Base-by-base conservation (phyloP, 1,140 invertebrate species). In the Hylyphantes graminicola region DNA sequence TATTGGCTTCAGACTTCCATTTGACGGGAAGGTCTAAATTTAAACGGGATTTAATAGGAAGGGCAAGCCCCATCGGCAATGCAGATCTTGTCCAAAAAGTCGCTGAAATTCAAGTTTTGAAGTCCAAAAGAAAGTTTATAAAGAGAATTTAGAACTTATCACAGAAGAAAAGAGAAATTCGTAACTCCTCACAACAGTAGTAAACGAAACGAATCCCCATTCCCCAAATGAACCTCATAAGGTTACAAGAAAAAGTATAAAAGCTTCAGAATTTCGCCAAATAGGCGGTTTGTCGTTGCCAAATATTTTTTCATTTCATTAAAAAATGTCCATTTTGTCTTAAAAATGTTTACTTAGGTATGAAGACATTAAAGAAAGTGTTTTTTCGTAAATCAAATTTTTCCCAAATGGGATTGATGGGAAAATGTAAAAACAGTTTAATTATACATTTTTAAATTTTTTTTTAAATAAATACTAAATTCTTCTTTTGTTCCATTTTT, bases 1-100 rank as follows among this genome's bases (percentile, higher is more conserved):
- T 51, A 17, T 17, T 74, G 5, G 59, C 61, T 53, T 83, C 80
- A 65, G 53, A 55, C 72, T 83, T 75, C 61, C 80, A 83, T 67
- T 51, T 54, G 51, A 64, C 50, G 10, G 80, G 53, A 63, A 75
- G 80, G 61, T 63, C 64, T 65, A 64, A 82, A 73, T 73, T 74
- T 19, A 81, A 63, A 61, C 74, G 65, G 65, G 35, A 53, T 19
- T 55, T 65, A 54, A 11, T 17, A 64, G 12, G 48, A 21, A 83
- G 80, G 80, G 72, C n/a, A 74, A 74, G 65, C 80, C 80, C 80
- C 80, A 83, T 83, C 72, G 67, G 68, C 61, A 50, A 70, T 15
- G 64, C 59, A 64, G 35, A 74, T 17, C 48, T 74, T 51, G 17
- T 74, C n/a, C 54, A 57, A 59, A 15, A 57, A 17, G 51, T 51